Evolutionary conservation across 2,888 invertebrate species (phyloP).

Genomic region (Bruchidius siliquastri): DNA sequence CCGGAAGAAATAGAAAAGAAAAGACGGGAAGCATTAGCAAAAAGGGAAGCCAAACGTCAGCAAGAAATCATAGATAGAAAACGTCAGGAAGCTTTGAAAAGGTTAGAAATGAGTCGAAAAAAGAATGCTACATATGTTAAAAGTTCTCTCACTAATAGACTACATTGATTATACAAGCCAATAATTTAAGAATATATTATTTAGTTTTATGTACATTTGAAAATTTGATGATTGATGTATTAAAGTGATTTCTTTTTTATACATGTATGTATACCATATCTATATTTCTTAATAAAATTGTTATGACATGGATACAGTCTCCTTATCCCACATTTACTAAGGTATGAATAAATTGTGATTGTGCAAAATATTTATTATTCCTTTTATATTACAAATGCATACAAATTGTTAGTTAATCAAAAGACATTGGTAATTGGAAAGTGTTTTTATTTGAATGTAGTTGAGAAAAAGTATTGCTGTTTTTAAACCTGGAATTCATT

Average conservation of each 20-base stretch:
- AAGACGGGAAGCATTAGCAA: constrained; percentile 46
- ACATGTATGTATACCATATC: not conserved
- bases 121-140: constrained; percentile 27
- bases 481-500: too few species aligned
- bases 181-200: not conserved
- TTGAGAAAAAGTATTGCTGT: too few species aligned
- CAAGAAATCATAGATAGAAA: constrained; percentile 42
- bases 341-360: too few species aligned
- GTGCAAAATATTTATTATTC: too few species aligned
- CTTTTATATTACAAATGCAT: too few species aligned
- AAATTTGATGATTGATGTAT: not conserved
- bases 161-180: constrained; percentile 8
- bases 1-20: constrained; percentile 50
- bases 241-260: not conserved
- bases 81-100: constrained; percentile 40
- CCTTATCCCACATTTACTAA: too few species aligned
- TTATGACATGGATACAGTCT: not conserved
- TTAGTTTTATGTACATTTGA: not conserved
- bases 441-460: too few species aligned
- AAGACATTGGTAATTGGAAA: too few species aligned
- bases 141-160: constrained; percentile 24
- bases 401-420: too few species aligned
- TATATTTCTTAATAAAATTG: not conserved
- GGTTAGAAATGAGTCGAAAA: constrained; percentile 35
- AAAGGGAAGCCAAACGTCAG: constrained; percentile 44